Conservation (phyloP, 53 echinoderm and acorn worm species). For the Holothuria scabra region DNA sequence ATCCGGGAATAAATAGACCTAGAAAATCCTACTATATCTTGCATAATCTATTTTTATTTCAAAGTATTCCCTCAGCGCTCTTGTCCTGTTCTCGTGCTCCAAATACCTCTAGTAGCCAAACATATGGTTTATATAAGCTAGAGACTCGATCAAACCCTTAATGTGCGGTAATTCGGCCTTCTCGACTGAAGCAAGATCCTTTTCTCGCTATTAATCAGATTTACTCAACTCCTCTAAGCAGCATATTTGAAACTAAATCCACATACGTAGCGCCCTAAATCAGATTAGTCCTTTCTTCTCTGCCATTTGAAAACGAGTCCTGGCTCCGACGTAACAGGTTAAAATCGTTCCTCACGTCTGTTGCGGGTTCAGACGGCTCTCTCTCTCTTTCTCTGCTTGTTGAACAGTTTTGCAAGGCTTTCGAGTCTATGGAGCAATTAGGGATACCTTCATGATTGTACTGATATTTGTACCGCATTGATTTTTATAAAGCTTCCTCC, state of each 20-base stretch:
- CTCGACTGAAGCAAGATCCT: conserved; percentile 33
- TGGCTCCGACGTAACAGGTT: conserved; percentile 45
- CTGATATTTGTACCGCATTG: conserved; percentile 36
- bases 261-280: conserved; percentile 32
- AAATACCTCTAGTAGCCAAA: conserved; percentile 27
- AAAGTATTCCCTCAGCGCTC: not conserved
- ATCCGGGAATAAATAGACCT: not conserved
- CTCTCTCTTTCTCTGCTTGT: conserved; percentile 18
- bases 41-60: conserved; percentile 18
- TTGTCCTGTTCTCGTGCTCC: conserved; percentile 1
- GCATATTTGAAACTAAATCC: conserved; percentile 46
- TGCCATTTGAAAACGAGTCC: conserved; percentile 17
- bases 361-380: not conserved
- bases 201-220: conserved; percentile 30
- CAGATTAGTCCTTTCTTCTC: conserved; percentile 35
- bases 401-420: conserved; percentile 29
- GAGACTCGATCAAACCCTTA: conserved; percentile 40
- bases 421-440: conserved; percentile 33
- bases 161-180: conserved; percentile 44
- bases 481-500: conserved; percentile 33
- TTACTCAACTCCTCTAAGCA: conserved; percentile 39
- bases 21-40: conserved; percentile 21
- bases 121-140: conserved; percentile 19
- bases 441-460: conserved; percentile 24
- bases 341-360: conserved; percentile 10